A percentile compares a stretch with the other conserved stretches of the same genome.
phyloP scores from a whole-genome alignment of 2,797 vertebrate genomes.

The Hemitrygon akajei region DNA sequence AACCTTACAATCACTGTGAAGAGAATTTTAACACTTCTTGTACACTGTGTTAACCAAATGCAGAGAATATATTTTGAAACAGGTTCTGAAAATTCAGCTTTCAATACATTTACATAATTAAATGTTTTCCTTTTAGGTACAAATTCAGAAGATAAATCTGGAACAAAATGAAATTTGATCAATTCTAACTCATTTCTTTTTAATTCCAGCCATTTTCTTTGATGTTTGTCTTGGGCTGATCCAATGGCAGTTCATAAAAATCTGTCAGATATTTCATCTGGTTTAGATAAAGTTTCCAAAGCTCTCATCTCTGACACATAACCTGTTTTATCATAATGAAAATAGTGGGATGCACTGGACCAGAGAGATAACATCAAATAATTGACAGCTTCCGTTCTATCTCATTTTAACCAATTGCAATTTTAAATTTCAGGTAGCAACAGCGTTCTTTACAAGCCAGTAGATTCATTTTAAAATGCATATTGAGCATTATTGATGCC shows the following conservation, averaged over 20 bases:
- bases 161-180: neutral
- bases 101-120: too few relatives aligned
- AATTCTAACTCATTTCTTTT: slow-evolving; percentile 6
- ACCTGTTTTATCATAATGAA: neutral
- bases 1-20: neutral
- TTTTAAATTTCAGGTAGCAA: neutral
- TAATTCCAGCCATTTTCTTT: neutral
- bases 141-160: slow-evolving; percentile 19
- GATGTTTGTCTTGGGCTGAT: neutral
- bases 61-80: neutral
- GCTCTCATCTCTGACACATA: neutral
- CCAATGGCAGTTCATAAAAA: neutral
- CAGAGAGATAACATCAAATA: neutral
- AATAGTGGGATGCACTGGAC: neutral
- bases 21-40: slow-evolving; percentile 8
- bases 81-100: neutral
- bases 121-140: neutral
- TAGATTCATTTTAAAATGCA: neutral
- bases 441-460: neutral
- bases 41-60: neutral
- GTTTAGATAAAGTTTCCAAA: neutral
- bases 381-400: neutral
- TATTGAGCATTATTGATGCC: too few relatives aligned
- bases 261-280: neutral
- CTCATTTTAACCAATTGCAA: neutral